Percentiles rank a stretch among this genome's conserved stretches.
Evolutionary conservation across 2,797 vertebrate genomes (phyloP).

Genomic region (Cynopterus sphinx): DNA sequence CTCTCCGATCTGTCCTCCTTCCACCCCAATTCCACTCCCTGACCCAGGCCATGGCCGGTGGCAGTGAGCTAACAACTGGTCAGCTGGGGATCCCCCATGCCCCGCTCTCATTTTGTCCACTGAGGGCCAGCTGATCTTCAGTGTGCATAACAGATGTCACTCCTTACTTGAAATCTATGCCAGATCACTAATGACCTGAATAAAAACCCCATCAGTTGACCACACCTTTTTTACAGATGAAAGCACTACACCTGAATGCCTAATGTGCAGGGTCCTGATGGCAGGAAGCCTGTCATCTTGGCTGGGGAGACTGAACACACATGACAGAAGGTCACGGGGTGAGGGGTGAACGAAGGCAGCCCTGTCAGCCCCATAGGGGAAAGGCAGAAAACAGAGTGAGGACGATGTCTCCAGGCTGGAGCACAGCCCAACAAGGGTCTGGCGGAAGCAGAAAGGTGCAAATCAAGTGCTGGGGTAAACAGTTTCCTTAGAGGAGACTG

Average conservation of each 20-base stretch:
- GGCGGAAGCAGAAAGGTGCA: neutral
- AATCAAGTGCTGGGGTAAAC: neutral
- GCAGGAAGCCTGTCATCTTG: neutral
- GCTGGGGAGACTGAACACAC: accelerated
- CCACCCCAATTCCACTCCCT: accelerated
- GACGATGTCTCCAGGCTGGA: accelerated
- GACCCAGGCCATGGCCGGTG: too few species aligned
- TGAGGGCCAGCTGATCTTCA: too few species aligned
- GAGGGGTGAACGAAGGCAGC: neutral
- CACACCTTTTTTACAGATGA: neutral
- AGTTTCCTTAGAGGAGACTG: neutral
- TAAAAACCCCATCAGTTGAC: neutral
- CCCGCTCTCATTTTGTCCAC: too few species aligned
- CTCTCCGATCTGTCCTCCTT: neutral
- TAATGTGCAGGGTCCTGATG: too few species aligned
- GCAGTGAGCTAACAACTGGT: neutral
- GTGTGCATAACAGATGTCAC: too few species aligned
- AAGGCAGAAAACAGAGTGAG: neutral
- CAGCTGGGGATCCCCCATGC: accelerated
- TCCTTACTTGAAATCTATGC: neutral
- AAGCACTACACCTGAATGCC: neutral
- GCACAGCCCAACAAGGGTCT: neutral
- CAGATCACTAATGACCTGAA: neutral
- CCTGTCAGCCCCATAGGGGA: accelerated
- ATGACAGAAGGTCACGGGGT: accelerated